These are phyloP conservation scores for Tenodera sinensis DNA, from an alignment of 2,888 invertebrate species.

Conservation along the genomic window DNA sequence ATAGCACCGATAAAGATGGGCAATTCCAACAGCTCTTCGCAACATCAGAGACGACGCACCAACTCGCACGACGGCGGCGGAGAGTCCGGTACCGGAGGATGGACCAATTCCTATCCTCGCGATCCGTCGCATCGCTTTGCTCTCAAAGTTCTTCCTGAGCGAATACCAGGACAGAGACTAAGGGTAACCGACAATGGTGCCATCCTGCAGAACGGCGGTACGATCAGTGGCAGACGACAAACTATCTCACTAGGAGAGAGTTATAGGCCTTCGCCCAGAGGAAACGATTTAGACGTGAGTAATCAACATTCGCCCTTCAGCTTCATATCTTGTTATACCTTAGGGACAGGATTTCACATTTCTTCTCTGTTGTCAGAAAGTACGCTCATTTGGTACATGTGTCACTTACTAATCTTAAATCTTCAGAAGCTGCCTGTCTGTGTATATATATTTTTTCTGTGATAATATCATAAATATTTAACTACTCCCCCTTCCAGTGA, in stretches of 20 bases:
- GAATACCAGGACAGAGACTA: slow-evolving; percentile 62
- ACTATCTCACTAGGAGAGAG: not conserved
- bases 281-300: not conserved
- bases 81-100: not conserved
- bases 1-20: slow-evolving; percentile 23
- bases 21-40: slow-evolving; percentile 27
- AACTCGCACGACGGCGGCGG: not conserved
- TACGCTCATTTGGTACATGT: too few species aligned
- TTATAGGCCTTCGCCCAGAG: slow-evolving; percentile 36
- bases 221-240: slow-evolving; percentile 68
- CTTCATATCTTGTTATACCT: too few species aligned
- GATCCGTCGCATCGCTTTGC: not conserved
- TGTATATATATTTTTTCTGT: too few species aligned
- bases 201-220: slow-evolving; percentile 77
- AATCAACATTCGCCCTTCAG: too few species aligned
- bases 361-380: too few species aligned
- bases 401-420: too few species aligned
- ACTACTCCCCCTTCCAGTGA: too few species aligned
- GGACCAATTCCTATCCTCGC: slow-evolving; percentile 30
- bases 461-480: too few species aligned
- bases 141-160: slow-evolving; percentile 64
- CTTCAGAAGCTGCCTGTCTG: too few species aligned
- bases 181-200: slow-evolving; percentile 79
- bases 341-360: too few species aligned
- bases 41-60: not conserved